These are phyloP conservation scores for Lepus europaeus DNA, from an alignment of 2,113 vertebrate genomes.

Conservation along the genomic window DNA sequence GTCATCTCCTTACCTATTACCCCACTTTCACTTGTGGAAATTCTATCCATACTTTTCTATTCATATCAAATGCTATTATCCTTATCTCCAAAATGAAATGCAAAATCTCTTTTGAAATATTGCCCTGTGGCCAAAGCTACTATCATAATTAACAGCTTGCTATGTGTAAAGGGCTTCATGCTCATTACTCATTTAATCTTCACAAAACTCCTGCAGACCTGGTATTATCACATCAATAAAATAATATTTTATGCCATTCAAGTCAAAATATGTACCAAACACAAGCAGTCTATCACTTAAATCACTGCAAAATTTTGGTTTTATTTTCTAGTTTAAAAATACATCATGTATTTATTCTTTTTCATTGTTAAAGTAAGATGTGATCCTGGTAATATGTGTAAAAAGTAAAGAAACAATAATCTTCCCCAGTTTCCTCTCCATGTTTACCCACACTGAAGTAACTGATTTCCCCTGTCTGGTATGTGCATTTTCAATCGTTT, in stretches of 20 bases:
- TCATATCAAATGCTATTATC: neutral
- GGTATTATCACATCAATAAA: neutral
- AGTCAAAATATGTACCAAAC: neutral
- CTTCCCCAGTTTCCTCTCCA: neutral
- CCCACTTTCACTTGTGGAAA: neutral
- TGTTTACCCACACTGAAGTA: neutral
- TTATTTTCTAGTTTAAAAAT: neutral
- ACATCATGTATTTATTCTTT: neutral
- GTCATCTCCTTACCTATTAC: neutral
- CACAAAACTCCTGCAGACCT: neutral
- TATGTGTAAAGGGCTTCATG: neutral
- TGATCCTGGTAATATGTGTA: neutral
- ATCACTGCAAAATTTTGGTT: no score
- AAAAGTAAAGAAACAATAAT: neutral
- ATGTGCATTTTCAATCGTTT: neutral
- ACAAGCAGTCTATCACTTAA: neutral
- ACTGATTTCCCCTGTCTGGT: neutral
- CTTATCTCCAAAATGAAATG: neutral
- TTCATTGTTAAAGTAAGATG: neutral
- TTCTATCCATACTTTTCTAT: neutral
- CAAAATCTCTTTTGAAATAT: neutral
- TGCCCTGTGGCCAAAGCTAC: neutral
- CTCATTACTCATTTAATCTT: neutral
- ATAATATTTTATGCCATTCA: neutral
- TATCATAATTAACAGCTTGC: neutral